Base-by-base conservation (phyloP, 2,888 invertebrate genomes). In the Euphydryas editha region DNA sequence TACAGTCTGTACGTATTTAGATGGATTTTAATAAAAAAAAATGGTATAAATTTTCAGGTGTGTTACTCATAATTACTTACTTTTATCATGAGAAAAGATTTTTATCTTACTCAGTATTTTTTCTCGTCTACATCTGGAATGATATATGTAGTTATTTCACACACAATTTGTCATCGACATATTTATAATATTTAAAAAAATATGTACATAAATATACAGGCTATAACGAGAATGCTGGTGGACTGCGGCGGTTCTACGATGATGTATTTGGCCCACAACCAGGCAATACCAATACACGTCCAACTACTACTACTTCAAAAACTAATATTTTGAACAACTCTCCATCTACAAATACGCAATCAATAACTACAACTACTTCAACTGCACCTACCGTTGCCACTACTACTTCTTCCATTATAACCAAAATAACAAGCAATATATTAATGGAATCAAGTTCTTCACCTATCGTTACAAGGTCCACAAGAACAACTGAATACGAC, bases 201-300 rank as follows among this genome's bases (percentile, higher is more conserved):
- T 2, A 30, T 30, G 30, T 46, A 3, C 8, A 46, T 46, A 13
- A 20, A 17, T 42, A 20, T 21, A 18, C 30, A 62, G 54, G 13
- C 7, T 20, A 46, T 5, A n/a, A 44, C 11, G 42, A 37, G 11
- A 39, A 55, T 10, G 15, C 42, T 30, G n/a, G 49, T 58, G 36
- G 20, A 13, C 42, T 47, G 58, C 61, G 68, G 13, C 51, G 62
- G 17, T 55, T 61, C n/a, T 65, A 68, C 21, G 65, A 59, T 13
- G 61, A 68, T 1, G 8, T 17, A 2, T 47, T 65, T 37, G 64
- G 55, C 18, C 47, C 64, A 17, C 58, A 65, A 17, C 47, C 64
- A 24, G 39, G 24, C 47, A 13, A 4, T n/a, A 42, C 0, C 20
- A 42, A 57, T 42, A 11, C 11, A 13, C 17, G n/a, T 4, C 1